These are phyloP conservation scores for Lumbricus terrestris DNA, from an alignment of 2,888 invertebrate species.

Conservation along the genomic window DNA sequence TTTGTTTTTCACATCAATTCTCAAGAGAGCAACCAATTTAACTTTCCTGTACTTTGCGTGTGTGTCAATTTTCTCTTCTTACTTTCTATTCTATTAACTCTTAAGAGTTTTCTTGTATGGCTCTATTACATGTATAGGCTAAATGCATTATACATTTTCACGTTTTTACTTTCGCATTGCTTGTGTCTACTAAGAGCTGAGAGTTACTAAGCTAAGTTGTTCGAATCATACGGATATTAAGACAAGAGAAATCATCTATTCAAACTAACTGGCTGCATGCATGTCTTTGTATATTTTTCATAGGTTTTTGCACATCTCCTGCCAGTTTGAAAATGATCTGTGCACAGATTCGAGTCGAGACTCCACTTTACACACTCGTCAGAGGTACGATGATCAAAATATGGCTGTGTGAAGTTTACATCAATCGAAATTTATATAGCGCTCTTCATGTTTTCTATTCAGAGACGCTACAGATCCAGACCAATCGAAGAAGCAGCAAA, in stretches of 20 bases:
- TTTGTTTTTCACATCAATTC: not conserved
- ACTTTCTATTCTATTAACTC: not conserved
- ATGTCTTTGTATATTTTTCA: not conserved
- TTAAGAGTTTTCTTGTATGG: not conserved
- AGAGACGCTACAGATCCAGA: too few relatives aligned
- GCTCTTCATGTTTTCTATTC: too few relatives aligned
- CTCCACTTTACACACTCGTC: conserved; percentile 35
- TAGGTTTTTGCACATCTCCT: conserved; percentile 34
- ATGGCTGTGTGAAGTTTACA: not conserved
- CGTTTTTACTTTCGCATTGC: not conserved
- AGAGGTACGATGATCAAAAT: conserved; percentile 29
- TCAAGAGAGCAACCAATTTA: not conserved
- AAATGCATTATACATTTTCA: not conserved
- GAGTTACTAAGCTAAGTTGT: not conserved
- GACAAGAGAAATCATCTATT: not conserved
- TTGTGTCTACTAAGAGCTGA: not conserved
- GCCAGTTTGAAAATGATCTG: conserved; percentile 31
- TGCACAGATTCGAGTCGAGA: conserved; percentile 35
- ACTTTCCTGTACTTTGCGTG: too few relatives aligned
- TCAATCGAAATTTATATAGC: too few relatives aligned
- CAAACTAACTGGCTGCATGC: not conserved
- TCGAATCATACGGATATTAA: not conserved
- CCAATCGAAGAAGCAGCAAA: too few relatives aligned
- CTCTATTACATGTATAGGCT: too few relatives aligned
- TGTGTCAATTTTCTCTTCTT: not conserved